Percentiles rank a stretch among this genome's conserved stretches.
Conservation (phyloP, 2,797 vertebrate species). For the Carcharodon carcharias region DNA sequence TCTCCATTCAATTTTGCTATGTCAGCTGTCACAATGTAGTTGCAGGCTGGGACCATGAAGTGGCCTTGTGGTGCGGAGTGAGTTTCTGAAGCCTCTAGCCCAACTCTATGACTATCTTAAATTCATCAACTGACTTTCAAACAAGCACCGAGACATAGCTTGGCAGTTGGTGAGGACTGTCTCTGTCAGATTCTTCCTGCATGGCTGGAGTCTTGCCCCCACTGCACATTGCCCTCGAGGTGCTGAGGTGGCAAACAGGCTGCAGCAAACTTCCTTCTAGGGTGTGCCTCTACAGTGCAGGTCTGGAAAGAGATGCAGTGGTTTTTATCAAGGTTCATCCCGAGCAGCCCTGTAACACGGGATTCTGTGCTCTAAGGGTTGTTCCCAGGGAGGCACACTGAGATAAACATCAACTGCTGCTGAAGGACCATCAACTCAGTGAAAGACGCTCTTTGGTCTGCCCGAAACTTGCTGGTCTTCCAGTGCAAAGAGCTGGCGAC, state of each 20-base stretch:
- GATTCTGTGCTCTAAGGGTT: not conserved
- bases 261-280: too few species aligned
- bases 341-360: not conserved
- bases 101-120: not conserved
- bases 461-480: too few species aligned
- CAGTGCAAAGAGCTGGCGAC: too few species aligned
- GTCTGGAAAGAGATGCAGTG: not conserved
- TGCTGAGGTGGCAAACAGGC: not conserved
- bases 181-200: too few species aligned
- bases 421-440: not conserved
- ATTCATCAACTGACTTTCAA: not conserved
- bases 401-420: not conserved
- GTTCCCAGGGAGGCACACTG: not conserved
- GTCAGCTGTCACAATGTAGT: not conserved
- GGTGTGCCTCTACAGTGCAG: not conserved
- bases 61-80: not conserved
- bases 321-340: not conserved
- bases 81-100: not conserved
- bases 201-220: not conserved
- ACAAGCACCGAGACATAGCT: not conserved
- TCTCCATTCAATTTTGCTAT: not conserved
- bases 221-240: not conserved
- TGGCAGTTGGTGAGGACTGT: not conserved
- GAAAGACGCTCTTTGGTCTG: not conserved
- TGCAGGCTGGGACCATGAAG: not conserved